Evolutionary conservation across 2,888 invertebrate species (phyloP).

Genomic region (Argynnis bischoffii): DNA sequence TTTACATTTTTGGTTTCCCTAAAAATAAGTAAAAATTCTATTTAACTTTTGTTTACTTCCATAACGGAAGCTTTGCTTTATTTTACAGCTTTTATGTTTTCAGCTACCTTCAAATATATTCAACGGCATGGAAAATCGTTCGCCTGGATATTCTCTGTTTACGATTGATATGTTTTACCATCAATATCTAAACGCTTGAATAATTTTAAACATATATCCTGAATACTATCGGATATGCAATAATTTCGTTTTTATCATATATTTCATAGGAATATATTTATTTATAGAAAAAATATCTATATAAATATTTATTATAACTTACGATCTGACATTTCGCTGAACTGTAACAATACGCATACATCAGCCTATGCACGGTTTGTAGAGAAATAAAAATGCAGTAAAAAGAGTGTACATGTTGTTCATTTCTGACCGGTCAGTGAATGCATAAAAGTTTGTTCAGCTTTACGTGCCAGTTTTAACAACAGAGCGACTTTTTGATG

Average conservation of each 20-base stretch:
- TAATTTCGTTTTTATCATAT: too few relatives aligned
- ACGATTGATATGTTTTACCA: slow-evolving; percentile 27
- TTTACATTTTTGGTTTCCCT: too few relatives aligned
- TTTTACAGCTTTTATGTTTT: slow-evolving; percentile 18
- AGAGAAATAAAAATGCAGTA: slow-evolving; percentile 25
- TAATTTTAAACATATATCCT: slow-evolving; percentile 10
- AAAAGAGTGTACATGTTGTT: slow-evolving; percentile 27
- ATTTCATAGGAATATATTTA: too few relatives aligned
- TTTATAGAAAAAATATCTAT: background rate
- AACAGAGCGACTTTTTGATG: slow-evolving; percentile 56
- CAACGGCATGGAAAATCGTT: slow-evolving; percentile 38
- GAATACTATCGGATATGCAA: background rate
- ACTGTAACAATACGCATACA: background rate
- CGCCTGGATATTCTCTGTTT: slow-evolving; percentile 29
- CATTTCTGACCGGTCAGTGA: slow-evolving; percentile 53
- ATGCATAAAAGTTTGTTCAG: slow-evolving; percentile 57
- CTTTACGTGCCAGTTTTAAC: slow-evolving; percentile 68
- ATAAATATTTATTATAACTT: background rate
- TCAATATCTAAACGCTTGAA: slow-evolving; percentile 20
- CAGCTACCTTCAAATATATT: slow-evolving; percentile 31
- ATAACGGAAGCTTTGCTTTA: slow-evolving; percentile 7
- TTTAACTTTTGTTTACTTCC: slow-evolving; percentile 9
- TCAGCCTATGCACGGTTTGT: slow-evolving; percentile 5
- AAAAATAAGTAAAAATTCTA: background rate
- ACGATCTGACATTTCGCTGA: background rate